Conservation (phyloP, 2,797 vertebrate genomes). For the Hipposideros larvatus region DNA sequence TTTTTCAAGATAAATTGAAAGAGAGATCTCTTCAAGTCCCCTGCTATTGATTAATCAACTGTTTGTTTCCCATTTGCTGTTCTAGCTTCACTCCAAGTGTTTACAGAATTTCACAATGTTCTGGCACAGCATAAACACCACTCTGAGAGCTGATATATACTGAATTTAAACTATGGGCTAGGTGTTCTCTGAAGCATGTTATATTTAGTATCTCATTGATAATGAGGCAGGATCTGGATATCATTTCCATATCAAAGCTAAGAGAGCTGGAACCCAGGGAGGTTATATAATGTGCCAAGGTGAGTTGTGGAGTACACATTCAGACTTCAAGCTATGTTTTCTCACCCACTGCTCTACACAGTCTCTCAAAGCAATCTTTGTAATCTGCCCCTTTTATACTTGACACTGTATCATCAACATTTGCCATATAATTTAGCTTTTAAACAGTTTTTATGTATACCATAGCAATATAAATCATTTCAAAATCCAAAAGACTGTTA, state of each 20-base stretch:
- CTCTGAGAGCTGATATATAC: background rate
- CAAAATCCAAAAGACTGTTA: background rate
- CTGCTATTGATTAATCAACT: background rate
- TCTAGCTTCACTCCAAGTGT: background rate
- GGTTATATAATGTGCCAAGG: background rate
- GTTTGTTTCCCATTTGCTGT: background rate
- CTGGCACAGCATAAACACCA: background rate
- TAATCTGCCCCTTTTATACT: background rate
- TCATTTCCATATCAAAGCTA: background rate
- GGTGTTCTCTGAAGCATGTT: background rate
- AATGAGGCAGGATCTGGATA: background rate
- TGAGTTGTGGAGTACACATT: background rate
- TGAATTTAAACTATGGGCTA: background rate
- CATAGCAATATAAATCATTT: background rate
- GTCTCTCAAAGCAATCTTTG: background rate
- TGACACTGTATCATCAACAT: background rate
- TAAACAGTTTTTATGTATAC: background rate
- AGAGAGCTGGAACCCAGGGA: background rate
- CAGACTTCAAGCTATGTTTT: background rate
- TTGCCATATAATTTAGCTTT: background rate
- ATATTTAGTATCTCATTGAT: background rate
- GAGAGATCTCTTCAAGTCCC: background rate
- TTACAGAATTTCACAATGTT: background rate
- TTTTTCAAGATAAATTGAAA: background rate
- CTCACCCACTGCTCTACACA: no score